These are phyloP conservation scores for Selenia dentaria DNA, from an alignment of 2,888 invertebrate genomes.

Conservation along the genomic window DNA sequence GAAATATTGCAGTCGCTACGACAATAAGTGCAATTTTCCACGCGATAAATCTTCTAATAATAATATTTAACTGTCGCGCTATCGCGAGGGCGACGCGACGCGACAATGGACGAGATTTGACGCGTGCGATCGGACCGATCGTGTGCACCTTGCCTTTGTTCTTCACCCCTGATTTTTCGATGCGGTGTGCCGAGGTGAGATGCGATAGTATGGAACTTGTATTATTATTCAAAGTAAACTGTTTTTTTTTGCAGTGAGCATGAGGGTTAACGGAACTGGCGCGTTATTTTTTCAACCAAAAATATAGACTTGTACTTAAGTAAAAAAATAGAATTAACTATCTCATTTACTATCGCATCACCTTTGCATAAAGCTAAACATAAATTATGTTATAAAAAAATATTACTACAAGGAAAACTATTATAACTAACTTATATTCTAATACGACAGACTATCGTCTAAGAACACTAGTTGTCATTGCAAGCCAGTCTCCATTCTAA, in stretches of 20 bases:
- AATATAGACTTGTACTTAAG: too few species aligned
- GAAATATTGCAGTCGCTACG: constrained; percentile 69
- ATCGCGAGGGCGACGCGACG: constrained; percentile 45
- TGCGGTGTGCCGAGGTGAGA: constrained; percentile 44
- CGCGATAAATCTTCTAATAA: constrained; percentile 82
- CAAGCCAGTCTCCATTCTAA: too few species aligned
- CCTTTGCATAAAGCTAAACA: too few species aligned
- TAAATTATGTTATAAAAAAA: too few species aligned
- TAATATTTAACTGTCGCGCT: constrained; percentile 69
- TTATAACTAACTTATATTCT: too few species aligned
- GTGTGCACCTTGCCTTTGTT: constrained; percentile 72
- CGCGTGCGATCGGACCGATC: constrained; percentile 58
- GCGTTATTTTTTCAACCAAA: background rate
- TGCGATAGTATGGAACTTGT: constrained; percentile 23
- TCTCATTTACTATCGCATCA: too few species aligned
- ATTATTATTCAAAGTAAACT: constrained; percentile 40
- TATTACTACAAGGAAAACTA: too few species aligned
- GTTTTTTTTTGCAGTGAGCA: constrained; percentile 26
- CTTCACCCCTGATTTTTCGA: constrained; percentile 41
- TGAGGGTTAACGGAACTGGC: constrained; percentile 11
- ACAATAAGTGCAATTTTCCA: constrained; percentile 83
- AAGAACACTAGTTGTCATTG: too few species aligned
- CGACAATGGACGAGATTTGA: constrained; percentile 58
- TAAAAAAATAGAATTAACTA: too few species aligned
- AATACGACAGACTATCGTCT: too few species aligned